These are phyloP conservation scores for Caranx melampygus DNA, from an alignment of 2,113 vertebrate species.

Conservation along the genomic window DNA sequence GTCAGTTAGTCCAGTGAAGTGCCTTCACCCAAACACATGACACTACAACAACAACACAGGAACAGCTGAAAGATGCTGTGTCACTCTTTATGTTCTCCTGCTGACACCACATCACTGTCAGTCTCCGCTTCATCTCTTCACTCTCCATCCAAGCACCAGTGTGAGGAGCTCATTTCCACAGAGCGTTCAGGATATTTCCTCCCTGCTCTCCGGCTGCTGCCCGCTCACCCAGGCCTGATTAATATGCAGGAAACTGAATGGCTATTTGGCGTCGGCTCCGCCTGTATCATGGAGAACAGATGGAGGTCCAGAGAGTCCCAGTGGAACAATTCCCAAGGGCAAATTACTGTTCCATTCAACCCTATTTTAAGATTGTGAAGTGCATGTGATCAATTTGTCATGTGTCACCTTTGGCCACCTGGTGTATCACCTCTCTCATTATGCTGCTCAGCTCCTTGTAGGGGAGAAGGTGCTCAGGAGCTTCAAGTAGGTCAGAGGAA, in stretches of 20 bases:
- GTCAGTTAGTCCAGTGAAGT: not conserved
- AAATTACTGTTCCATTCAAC: constrained; percentile 37
- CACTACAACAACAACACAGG: too few relatives aligned
- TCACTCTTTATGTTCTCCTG: not conserved
- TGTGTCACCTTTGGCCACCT: constrained; percentile 57
- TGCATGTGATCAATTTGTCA: constrained; percentile 67
- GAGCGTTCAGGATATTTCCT: not conserved
- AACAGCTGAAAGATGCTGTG: not conserved
- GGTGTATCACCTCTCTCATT: constrained; percentile 50
- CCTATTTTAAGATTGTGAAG: constrained; percentile 54
- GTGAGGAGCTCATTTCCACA: constrained; percentile 24
- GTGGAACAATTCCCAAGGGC: constrained; percentile 38
- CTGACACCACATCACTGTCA: constrained; percentile 6
- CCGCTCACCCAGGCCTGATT: constrained; percentile 24
- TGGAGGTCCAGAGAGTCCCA: constrained; percentile 20
- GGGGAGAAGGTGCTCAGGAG: constrained; percentile 8
- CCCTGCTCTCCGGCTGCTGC: not conserved
- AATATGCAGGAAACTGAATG: constrained; percentile 36
- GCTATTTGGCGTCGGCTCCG: constrained; percentile 14
- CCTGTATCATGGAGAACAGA: constrained; percentile 40
- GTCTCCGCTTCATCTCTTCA: constrained; percentile 9
- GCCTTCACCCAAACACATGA: not conserved
- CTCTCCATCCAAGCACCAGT: constrained; percentile 27
- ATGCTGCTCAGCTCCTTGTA: constrained; percentile 31
- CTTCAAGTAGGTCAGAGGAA: constrained; percentile 67